These are phyloP conservation scores for Catharus fuscescens DNA, from an alignment of 2,113 vertebrate species.

Conservation along the genomic window DNA sequence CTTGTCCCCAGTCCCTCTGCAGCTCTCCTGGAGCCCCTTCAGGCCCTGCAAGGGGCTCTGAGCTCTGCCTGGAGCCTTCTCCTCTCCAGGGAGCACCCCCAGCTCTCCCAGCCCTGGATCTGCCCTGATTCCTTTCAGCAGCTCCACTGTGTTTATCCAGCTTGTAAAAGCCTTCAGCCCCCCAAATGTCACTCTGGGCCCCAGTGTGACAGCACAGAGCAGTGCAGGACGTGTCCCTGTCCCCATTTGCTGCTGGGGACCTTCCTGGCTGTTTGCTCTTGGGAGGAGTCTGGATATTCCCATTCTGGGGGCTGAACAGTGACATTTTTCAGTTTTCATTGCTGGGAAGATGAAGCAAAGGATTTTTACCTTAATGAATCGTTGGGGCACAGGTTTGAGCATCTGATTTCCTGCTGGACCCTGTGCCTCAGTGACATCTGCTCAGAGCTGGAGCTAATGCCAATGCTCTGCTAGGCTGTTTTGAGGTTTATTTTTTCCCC, in stretches of 20 bases:
- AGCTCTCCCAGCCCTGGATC: neutral
- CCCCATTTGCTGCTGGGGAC: neutral
- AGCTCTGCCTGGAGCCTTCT: neutral
- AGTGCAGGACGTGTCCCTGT: neutral
- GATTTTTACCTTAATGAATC: neutral
- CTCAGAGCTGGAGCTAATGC: neutral
- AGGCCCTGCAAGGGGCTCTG: neutral
- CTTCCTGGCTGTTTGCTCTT: neutral
- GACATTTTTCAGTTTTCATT: neutral
- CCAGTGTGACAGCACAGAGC: neutral
- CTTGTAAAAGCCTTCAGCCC: accelerated
- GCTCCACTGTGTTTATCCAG: neutral
- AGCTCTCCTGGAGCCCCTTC: neutral
- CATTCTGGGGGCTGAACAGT: neutral
- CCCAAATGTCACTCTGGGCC: neutral
- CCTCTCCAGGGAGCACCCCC: neutral
- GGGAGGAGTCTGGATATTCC: neutral
- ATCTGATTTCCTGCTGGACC: neutral
- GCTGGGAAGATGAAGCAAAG: neutral
- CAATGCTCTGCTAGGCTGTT: neutral
- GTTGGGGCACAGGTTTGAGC: neutral
- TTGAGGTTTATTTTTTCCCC: neutral
- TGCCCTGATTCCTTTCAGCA: neutral
- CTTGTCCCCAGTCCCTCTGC: neutral
- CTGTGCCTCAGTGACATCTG: neutral